Conservation (phyloP, 2,113 vertebrate species). For the Malaclemys terrapin region DNA sequence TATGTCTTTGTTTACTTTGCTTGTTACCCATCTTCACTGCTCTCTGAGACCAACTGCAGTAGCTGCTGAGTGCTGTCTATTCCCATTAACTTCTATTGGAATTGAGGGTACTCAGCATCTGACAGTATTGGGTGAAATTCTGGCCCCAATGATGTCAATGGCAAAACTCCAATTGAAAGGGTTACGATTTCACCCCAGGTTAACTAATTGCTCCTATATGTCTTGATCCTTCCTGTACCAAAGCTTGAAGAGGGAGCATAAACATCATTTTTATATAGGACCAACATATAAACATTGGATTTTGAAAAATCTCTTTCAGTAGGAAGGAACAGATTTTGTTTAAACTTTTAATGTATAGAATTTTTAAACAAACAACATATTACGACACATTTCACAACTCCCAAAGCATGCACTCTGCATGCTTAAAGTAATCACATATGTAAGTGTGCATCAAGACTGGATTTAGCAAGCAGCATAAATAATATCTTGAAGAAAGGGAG, state of each 20-base stretch:
- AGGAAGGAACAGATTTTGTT: background rate
- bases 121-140: background rate
- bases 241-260: background rate
- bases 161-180: background rate
- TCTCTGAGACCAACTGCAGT: background rate
- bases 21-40: background rate
- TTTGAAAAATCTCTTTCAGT: background rate
- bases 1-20: conserved; percentile 6
- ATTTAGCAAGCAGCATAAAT: background rate
- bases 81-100: background rate
- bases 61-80: background rate
- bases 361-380: background rate
- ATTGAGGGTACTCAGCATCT: background rate
- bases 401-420: background rate
- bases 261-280: background rate
- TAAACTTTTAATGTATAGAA: background rate
- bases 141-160: background rate
- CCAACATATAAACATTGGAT: background rate
- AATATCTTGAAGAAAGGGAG: background rate
- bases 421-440: background rate
- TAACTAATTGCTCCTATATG: background rate
- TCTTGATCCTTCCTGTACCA: background rate
- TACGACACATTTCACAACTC: background rate
- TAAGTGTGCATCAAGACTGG: background rate
- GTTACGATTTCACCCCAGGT: background rate